These are phyloP conservation scores for Caranx melampygus DNA, from an alignment of 2,113 vertebrate species.

Conservation along the genomic window DNA sequence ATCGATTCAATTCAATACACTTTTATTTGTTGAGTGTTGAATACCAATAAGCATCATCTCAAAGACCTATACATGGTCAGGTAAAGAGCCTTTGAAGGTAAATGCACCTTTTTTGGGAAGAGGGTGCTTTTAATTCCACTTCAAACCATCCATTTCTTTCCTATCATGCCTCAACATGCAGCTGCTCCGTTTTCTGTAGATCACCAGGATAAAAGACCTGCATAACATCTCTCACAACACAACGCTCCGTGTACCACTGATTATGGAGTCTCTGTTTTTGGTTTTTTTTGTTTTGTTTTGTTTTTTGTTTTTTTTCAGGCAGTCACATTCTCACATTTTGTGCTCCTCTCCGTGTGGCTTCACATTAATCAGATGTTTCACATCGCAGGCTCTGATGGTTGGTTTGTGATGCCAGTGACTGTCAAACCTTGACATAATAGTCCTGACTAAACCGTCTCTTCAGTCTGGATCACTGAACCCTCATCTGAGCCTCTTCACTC, in stretches of 20 bases:
- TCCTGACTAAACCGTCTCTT: neutral
- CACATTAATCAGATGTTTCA: neutral
- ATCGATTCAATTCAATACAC: too few species aligned
- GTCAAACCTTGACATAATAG: neutral
- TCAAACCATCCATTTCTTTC: slow-evolving; percentile 9
- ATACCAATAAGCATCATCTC: too few species aligned
- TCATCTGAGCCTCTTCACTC: neutral
- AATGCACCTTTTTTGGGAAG: neutral
- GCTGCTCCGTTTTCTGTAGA: slow-evolving; percentile 34
- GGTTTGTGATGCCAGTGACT: neutral
- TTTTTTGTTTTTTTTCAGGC: neutral
- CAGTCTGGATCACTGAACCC: too few species aligned
- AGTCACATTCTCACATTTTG: neutral
- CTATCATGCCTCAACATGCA: slow-evolving; percentile 58
- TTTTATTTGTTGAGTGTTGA: too few species aligned
- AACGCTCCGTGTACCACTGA: neutral
- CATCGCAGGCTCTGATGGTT: neutral
- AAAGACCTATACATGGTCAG: too few species aligned
- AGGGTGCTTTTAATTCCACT: slow-evolving; percentile 56
- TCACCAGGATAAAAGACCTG: slow-evolving; percentile 22
- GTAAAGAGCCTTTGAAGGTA: too few species aligned
- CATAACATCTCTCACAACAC: slow-evolving; percentile 16
- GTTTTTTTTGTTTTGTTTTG: neutral
- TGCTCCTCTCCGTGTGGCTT: neutral
- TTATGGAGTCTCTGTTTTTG: neutral